A percentile compares a stretch with the other conserved stretches of the same genome.
Conservation (phyloP, 2,113 vertebrate species). For the Tetraodon nigroviridis region DNA sequence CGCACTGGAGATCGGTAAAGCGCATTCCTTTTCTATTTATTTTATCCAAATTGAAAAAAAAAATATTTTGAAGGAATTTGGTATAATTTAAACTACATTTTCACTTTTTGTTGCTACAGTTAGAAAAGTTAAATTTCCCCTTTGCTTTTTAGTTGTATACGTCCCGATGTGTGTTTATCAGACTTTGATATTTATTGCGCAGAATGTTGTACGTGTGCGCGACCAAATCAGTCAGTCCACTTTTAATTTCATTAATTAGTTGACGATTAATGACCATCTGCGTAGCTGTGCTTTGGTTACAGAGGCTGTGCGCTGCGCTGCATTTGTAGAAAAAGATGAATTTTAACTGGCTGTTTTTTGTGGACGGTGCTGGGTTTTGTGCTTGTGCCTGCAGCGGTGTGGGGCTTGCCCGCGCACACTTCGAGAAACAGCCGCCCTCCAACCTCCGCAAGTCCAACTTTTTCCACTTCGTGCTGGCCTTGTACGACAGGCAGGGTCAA, state of each 20-base stretch:
- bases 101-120: too few relatives aligned
- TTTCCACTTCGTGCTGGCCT: constrained; percentile 98
- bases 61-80: background rate
- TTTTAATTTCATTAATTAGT: background rate
- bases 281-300: background rate
- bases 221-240: background rate
- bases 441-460: constrained; percentile 99
- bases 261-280: too few relatives aligned
- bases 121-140: too few relatives aligned
- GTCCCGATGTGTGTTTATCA: too few relatives aligned
- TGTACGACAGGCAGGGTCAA: constrained; percentile 97
- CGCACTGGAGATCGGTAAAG: too few relatives aligned
- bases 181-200: background rate
- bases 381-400: constrained; percentile 88
- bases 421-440: constrained; percentile 98
- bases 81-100: too few relatives aligned
- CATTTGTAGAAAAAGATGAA: background rate
- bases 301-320: background rate
- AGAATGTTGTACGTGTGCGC: background rate
- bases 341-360: constrained; percentile 18
- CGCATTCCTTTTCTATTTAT: too few relatives aligned
- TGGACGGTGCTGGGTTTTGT: constrained; percentile 59
- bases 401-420: constrained; percentile 97
- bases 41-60: background rate
- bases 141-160: too few relatives aligned